Evolutionary conservation across 2,888 invertebrate species (phyloP), one percentile per base, ranked within the genome.

Genomic region (Geophilus truncorum): DNA sequence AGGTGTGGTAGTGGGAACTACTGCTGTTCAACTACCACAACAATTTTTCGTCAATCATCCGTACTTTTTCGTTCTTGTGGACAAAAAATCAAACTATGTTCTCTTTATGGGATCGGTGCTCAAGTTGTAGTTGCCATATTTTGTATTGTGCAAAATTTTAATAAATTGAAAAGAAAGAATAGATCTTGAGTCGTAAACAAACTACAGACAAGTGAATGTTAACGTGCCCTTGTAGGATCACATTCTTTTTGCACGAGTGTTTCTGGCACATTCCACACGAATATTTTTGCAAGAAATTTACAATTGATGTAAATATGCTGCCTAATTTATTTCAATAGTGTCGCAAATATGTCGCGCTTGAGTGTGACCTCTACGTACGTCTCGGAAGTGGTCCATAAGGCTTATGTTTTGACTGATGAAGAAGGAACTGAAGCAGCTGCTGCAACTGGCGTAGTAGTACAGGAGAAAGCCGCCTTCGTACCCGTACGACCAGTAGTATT

Each of bases 361-460:
- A 40, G 36, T 40, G 15, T 12, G 15, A 40, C 2, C 36, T 15
- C 12, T 5, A 40, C 36, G 9, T 15, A n/a, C 12, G 70, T 70
- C 12, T 70, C 70, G 12, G 9, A 9, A 70, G 70, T 70, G 23
- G 10, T 25, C 23, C 70, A 70, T 28, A 70, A 70, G n/a, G 70
- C 70, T 28, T 76, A 5, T 76, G 76, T 76, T 23, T 9, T 25
- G 15, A n/a, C 28, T 30, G 76, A 76, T 28, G 76, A 76, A 76
- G n/a, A 7, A n/a, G 76, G 76, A 21, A 76, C 76, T 12, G 32
- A 76, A 76, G 76, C 76, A n/a, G 76, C 76, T 25, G 76, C 76
- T 25, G 76, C n/a, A n/a, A n/a, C n/a, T n/a, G n/a, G n/a, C n/a
- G n/a, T n/a, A n/a, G n/a, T n/a, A n/a, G n/a, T n/a, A n/a, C n/a